Evolutionary conservation across 2,888 invertebrate species (phyloP).

Genomic region (Carterocephalus palaemon): DNA sequence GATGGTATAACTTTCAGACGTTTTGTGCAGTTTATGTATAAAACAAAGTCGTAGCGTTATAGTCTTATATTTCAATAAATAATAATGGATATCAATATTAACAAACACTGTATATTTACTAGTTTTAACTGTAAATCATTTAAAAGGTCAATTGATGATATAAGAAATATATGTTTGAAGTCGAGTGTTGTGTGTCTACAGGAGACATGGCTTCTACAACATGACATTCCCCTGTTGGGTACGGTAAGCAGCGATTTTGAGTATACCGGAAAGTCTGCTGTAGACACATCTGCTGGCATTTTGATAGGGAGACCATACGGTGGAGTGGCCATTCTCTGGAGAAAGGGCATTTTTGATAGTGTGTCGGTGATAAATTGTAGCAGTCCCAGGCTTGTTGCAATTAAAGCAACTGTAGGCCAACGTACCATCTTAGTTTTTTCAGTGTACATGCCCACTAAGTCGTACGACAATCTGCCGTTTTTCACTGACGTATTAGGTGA

Average conservation of each 20-base stretch:
- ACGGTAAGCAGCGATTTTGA: neutral
- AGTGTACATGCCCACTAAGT: too few relatives aligned
- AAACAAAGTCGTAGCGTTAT: neutral
- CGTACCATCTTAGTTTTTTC: too few relatives aligned
- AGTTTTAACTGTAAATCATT: constrained; percentile 28
- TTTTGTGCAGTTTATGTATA: constrained; percentile 25
- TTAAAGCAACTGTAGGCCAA: too few relatives aligned
- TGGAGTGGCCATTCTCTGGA: too few relatives aligned
- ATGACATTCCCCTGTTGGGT: neutral
- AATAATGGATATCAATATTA: neutral
- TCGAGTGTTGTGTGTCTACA: neutral
- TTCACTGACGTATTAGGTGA: too few relatives aligned
- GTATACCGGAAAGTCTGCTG: neutral
- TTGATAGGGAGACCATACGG: too few relatives aligned
- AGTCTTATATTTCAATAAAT: neutral
- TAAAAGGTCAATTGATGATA: constrained; percentile 16
- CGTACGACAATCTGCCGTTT: too few relatives aligned
- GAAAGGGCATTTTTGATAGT: too few relatives aligned
- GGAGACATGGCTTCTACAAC: neutral
- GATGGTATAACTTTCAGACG: constrained; percentile 29
- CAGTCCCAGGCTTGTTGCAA: too few relatives aligned
- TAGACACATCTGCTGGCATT: too few relatives aligned
- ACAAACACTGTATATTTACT: constrained; percentile 5
- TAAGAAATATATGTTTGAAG: neutral
- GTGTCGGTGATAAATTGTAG: too few relatives aligned